Base-by-base conservation (phyloP, 2,888 invertebrate species). In the Sussaba pulchella region DNA sequence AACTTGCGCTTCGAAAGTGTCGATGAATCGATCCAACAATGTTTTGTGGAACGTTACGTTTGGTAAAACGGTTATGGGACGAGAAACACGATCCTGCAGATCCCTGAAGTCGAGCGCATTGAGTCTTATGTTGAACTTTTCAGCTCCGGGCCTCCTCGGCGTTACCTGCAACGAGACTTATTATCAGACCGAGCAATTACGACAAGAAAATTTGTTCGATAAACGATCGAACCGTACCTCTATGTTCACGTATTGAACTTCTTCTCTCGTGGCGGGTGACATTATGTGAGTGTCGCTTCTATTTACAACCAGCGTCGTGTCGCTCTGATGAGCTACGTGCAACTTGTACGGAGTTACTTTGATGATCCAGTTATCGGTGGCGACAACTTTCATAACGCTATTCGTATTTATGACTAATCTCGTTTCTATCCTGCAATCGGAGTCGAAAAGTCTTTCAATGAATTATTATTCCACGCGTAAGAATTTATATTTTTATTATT, bases 351-450 rank as follows among this genome's bases (percentile, higher is more conserved):
- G 95, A 0, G 95, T 94, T 0, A 97, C 95, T 92, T 97, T 97
- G 63, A 98, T 94, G 24, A 98, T 95, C 98, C 98, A 98, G 80
- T 96, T 96, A 89, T 97, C 96, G 0, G 98, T 98, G 0, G 95
- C 96, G 59, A 97, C 93, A 36, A 97, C 93, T 87, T 94, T 95
- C 82, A 94, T 94, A 19, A 96, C 94, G 0, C 95, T 94, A 87
- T 95, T 96, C 24, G 95, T 94, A 79, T 94, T 94, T 80, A 97
- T 94, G 24, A 94, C 94, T 54, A 97, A 94, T 90, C 97, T 96
- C 86, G 96, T 71, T 59, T 74, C 81, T 78, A 81, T 54, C 61
- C 81, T 80, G 61, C 43, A 26, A 74, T 9, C 31, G 31, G 12
- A 57, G 31, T 31, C 31, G 5, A 14, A 8, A 8, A 31, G 31